A percentile compares a stretch with the other conserved stretches of the same genome.
Evolutionary conservation across 2,113 vertebrate genomes (phyloP).

Genomic region (Thryonomys swinderianus): DNA sequence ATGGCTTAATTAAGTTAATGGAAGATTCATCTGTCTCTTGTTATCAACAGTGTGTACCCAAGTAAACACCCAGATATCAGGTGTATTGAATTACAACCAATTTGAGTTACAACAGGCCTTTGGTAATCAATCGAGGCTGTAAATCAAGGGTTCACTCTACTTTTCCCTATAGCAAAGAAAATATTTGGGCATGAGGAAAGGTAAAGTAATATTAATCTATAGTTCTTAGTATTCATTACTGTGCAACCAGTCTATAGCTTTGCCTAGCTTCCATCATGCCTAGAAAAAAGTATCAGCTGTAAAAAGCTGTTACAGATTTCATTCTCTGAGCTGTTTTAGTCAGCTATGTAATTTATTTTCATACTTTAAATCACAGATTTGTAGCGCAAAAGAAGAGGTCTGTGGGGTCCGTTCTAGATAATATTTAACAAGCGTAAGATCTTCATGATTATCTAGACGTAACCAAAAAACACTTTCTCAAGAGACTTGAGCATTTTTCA

Average conservation of each 20-base stretch:
- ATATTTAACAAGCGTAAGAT: neutral
- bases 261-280: neutral
- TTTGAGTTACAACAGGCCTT: too few species aligned
- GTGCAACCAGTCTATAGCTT: neutral
- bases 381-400: neutral
- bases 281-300: neutral
- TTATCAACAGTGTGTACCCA: too few species aligned
- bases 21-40: too few species aligned
- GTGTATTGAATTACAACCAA: too few species aligned
- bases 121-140: too few species aligned
- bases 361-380: neutral
- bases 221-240: neutral
- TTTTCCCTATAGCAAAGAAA: neutral
- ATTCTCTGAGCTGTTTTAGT: neutral
- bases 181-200: neutral
- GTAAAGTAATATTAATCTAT: neutral
- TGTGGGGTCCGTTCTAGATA: neutral
- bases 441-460: neutral
- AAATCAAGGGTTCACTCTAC: too few species aligned
- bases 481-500: neutral
- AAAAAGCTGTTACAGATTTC: slow-evolving; percentile 8
- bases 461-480: slow-evolving; percentile 34
- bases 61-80: too few species aligned
- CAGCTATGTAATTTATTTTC: neutral
- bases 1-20: too few species aligned